Evolutionary conservation across 92 coral and sea anemone species (phyloP), one percentile per base, ranked within the genome.

Genomic region (Zoanthus sociatus): DNA sequence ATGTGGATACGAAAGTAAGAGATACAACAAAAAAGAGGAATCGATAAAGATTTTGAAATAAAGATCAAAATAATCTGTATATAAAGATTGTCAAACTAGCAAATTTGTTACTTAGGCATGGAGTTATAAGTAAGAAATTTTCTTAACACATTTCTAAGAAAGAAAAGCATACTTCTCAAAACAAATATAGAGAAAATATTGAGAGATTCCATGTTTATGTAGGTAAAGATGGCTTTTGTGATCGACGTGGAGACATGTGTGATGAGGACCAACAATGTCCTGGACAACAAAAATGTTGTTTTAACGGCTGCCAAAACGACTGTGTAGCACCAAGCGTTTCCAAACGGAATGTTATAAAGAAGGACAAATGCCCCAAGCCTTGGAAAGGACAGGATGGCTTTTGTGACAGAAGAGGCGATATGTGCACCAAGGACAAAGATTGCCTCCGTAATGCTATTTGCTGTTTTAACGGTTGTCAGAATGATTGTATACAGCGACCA

Each of bases 401-500:
- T 44, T 94, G 97, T 78, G 93, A 92, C 82, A 83, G 89, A 47
- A 91, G 93, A 44, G 97, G 95, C 26, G 87, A 89, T 51, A 88
- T 84, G 95, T 94, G 97, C 51, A 26, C 61, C 9, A 77, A 37
- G 15, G 97, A 94, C 55, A 48, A 69, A 3, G 89, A 90, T 31
- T 94, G 97, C 77, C 18, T 44, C 51, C 88, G 83, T 32, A 82
- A 79, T 37, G 56, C 84, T 15, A 50, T 83, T 48, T 94, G 97
- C 72, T 94, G 97, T 79, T 92, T 84, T 76, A 94, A 92, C 85
- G 97, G 97, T 42, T 94, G 97, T 70, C 97, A 94, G 77, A 90
- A 88, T 71, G 93, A 92, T 73, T 94, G 97, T 32, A 89, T 94
- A n/a, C 83, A 44, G 13, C 88, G 93, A 6, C 46, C 92, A 87